A percentile compares a stretch with the other conserved stretches of the same genome.
Conservation (phyloP, 2,888 invertebrate species). For the Tetragonisca angustula region DNA sequence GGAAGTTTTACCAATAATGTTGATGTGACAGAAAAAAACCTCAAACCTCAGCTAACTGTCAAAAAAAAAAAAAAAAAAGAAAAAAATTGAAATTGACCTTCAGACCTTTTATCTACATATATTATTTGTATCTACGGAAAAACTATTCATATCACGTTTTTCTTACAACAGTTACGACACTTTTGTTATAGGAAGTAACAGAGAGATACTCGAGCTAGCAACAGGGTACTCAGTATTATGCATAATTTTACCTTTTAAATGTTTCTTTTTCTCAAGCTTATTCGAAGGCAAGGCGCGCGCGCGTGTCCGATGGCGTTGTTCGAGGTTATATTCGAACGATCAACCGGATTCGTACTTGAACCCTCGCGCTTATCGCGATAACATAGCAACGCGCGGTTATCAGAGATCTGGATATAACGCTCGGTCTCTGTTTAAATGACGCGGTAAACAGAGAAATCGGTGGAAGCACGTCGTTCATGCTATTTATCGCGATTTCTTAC, state of each 20-base stretch:
- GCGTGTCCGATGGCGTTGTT: constrained; percentile 29
- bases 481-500: constrained; percentile 7
- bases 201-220: not conserved
- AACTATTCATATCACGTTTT: not conserved
- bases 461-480: not conserved
- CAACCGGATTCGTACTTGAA: constrained; percentile 21
- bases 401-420: constrained; percentile 15
- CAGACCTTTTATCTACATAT: not conserved
- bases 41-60: not conserved
- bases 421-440: constrained; percentile 19
- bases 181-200: not conserved
- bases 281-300: not conserved
- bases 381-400: constrained; percentile 22
- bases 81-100: not conserved
- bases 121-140: no score
- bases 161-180: not conserved
- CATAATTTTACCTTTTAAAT: not conserved
- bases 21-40: not conserved
- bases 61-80: no score
- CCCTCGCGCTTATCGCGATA: constrained; percentile 33
- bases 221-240: not conserved
- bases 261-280: not conserved
- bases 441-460: constrained; percentile 28
- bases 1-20: no score
- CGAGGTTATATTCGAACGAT: constrained; percentile 54